A percentile compares a stretch with the other conserved stretches of the same genome.
These are phyloP conservation scores for Conopomorpha cramerella DNA, from an alignment of 1,140 invertebrate species.

Conservation along the genomic window DNA sequence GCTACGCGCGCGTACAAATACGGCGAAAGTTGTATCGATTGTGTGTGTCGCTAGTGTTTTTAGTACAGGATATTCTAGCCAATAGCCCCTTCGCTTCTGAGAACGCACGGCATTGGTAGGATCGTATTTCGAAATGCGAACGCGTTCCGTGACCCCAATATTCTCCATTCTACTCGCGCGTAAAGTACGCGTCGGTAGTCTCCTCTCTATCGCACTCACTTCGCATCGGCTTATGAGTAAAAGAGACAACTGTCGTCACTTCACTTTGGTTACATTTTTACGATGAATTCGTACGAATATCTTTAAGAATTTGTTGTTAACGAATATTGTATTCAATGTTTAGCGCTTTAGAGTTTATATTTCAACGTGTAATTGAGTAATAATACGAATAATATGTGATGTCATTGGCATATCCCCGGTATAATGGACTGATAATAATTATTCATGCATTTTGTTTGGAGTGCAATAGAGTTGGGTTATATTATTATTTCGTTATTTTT, in stretches of 20 bases:
- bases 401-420: too few species aligned
- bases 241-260: not conserved
- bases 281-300: too few species aligned
- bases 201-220: slow-evolving; percentile 26
- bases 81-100: slow-evolving; percentile 33
- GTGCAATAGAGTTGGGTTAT: too few species aligned
- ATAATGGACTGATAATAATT: too few species aligned
- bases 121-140: slow-evolving; percentile 55
- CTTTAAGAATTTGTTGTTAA: too few species aligned
- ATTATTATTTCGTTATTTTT: too few species aligned
- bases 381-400: too few species aligned
- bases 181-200: slow-evolving; percentile 17
- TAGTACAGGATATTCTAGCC: slow-evolving; percentile 35
- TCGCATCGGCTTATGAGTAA: slow-evolving; percentile 10
- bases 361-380: too few species aligned
- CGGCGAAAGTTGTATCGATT: slow-evolving; percentile 37
- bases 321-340: too few species aligned
- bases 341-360: too few species aligned
- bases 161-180: slow-evolving; percentile 14
- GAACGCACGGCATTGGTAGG: slow-evolving; percentile 46
- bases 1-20: not conserved
- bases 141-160: slow-evolving; percentile 50
- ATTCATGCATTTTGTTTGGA: too few species aligned
- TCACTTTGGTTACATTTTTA: too few species aligned
- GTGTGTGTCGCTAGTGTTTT: slow-evolving; percentile 10